Conservation (phyloP, 2,888 invertebrate species). For the Zygothrica quintamaculata region DNA sequence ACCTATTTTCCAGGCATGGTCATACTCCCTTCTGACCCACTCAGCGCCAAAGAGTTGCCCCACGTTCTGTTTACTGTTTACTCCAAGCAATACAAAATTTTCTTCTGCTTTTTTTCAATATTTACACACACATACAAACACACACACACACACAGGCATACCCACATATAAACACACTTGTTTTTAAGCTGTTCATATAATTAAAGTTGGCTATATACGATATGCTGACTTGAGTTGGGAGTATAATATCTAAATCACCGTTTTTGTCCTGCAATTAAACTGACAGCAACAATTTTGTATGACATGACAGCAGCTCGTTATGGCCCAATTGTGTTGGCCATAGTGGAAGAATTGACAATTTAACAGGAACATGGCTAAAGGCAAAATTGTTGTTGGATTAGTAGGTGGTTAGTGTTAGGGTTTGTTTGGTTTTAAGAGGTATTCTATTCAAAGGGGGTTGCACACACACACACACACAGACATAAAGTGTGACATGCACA, state of each 20-base stretch:
- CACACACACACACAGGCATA: neutral
- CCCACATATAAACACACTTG: no score
- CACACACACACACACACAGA: no score
- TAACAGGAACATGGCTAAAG: conserved; percentile 38
- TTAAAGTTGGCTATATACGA: no score
- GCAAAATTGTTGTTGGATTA: no score
- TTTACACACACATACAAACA: conserved; percentile 24
- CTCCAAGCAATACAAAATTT: no score
- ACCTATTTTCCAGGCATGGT: conserved; percentile 37
- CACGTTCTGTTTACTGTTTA: neutral
- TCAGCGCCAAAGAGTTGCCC: neutral
- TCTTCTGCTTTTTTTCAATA: conserved; percentile 13
- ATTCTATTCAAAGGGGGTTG: no score
- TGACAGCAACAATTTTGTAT: conserved; percentile 57
- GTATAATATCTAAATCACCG: conserved; percentile 60
- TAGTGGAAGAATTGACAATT: conserved; percentile 64
- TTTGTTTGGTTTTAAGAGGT: no score
- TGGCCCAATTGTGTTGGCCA: conserved; percentile 48
- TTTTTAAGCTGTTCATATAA: conserved; percentile 35
- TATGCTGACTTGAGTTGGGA: conserved; percentile 33
- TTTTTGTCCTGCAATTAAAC: conserved; percentile 63
- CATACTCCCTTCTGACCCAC: conserved; percentile 11
- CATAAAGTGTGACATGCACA: conserved; percentile 30
- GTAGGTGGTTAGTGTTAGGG: conserved; percentile 15
- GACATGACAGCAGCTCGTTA: conserved; percentile 71